Base-by-base conservation (phyloP, 1,140 invertebrate genomes). In the Micrasema longulum region DNA sequence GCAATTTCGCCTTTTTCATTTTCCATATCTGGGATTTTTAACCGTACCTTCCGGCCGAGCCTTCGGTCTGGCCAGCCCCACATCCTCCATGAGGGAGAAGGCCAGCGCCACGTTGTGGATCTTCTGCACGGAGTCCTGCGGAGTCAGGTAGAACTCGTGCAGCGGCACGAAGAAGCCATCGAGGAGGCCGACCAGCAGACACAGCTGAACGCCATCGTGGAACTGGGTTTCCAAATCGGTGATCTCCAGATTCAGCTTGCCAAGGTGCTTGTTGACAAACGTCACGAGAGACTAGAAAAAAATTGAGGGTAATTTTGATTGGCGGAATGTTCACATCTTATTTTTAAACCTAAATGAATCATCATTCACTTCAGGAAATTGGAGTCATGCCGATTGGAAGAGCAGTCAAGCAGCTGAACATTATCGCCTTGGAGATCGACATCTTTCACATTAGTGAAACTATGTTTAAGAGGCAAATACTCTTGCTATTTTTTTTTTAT, bases 101-200 rank as follows among this genome's bases (percentile, higher is more conserved):
- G 97, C 94, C 81, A 99, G 97, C 0, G 90, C 86, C 4, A 99
- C 97, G 87, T 99, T 99, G 79, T 97, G 96, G 0, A 99, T 93
- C 85, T 97, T 96, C 77, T 99, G 95, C 35, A 96, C 94, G 76
- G 92, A 91, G 76, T 91, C 92, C 79, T 93, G 91, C 36, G 97
- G 96, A 1, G 96, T 98, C 48, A 97, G 85, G 82, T 97, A 91
- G 82, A 98, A 99, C 77, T 92, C 92, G 80, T 98, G 94, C n/a
- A 99, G 85, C 6, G 97, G 97, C 3, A 99, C 96, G 85, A 99
- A 99, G 83, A 99, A 99, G 4, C 95, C 96, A 82, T 99, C 97
- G 0, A 99, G 85, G 3, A 99, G 85, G 0, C 97, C 98, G 91
- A 99, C 96, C 48, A 99, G 84, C 14, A 99, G 88, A 22, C 94